Conservation (phyloP, 2,888 invertebrate species). For the Ophion costatus region DNA sequence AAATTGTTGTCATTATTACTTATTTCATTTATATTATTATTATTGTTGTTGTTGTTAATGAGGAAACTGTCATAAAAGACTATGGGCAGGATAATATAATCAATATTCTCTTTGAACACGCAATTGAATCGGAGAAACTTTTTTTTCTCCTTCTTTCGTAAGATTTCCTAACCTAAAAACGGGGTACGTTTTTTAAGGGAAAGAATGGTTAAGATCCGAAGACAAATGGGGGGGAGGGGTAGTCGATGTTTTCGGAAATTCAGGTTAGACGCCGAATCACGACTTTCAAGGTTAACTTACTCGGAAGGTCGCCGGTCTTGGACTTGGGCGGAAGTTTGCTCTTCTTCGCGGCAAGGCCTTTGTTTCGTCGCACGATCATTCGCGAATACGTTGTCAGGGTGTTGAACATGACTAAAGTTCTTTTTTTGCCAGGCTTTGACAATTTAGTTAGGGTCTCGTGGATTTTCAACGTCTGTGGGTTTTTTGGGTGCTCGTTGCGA, state of each 20-base stretch:
- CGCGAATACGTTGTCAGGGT: slow-evolving; percentile 56
- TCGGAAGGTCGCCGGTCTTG: slow-evolving; percentile 66
- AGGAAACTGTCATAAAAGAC: no score
- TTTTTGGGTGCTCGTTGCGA: not conserved
- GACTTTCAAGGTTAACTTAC: slow-evolving; percentile 62
- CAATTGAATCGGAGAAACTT: no score
- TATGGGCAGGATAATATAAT: no score
- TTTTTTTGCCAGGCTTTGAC: not conserved
- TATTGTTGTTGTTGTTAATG: no score
- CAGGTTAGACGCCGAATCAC: not conserved
- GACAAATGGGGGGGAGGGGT: not conserved
- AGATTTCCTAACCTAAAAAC: no score
- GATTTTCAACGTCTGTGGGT: not conserved
- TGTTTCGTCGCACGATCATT: slow-evolving; percentile 56
- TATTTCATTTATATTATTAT: no score
- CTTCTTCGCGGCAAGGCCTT: slow-evolving; percentile 53
- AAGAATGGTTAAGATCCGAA: no score
- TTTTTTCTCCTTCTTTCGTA: no score
- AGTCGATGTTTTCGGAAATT: not conserved
- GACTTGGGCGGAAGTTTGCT: slow-evolving; percentile 56
- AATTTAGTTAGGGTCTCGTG: slow-evolving; percentile 4
- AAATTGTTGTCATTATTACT: no score
- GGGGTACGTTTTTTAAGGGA: no score
- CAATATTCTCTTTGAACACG: no score
- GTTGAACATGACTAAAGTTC: slow-evolving; percentile 42